Base-by-base conservation (phyloP, 2,888 invertebrate species). In the Rotaria magnacalcarata region DNA sequence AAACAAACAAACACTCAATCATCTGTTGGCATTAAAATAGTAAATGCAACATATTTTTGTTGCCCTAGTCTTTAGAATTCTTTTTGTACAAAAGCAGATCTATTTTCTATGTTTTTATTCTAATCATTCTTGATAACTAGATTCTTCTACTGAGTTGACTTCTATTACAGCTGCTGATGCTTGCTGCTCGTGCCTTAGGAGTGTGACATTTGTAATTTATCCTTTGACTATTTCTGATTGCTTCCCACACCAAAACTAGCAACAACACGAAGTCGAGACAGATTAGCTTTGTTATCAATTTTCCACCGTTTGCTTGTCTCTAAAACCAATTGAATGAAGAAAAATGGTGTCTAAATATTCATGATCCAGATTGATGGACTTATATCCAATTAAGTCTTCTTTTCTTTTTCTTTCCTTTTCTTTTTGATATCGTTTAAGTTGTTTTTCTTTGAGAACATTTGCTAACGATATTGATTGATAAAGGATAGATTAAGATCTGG, bases 261-360 rank as follows among this genome's bases (percentile, higher is more conserved):
- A 67, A 67, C 67, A 41, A 19, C 67, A 67, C 67, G 34, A 27
- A 67, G 67, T 16, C 16, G 27, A 67, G 0, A 27, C 34, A 67
- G 67, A 67, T 67, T 67, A 67, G 67, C 67, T 67, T 67, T 67
- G 67, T 67, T 67, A 67, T 67, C 34, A 19, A 34, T 67, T 67
- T 67, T 19, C 34, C 67, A 16, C 14, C 19, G 14, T 67, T 5
- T 67, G 34, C 16, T 7, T 16, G 0, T 67, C 14, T 2, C 0
- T 34, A 67, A 6, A 7, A 34, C 34, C 34, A 1, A 67, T 67
- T 34, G 7, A 34, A 19, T 16, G 34, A 16, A 67, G 34, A 67
- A 67, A 16, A 34, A 5, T 34, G 6, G 14, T 41, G 67, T 16
- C 27, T 67, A 41, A 1, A 34, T 34, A 67, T 19, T 67, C 34